Conservation (phyloP, 2,888 invertebrate genomes). For the Tenodera sinensis region DNA sequence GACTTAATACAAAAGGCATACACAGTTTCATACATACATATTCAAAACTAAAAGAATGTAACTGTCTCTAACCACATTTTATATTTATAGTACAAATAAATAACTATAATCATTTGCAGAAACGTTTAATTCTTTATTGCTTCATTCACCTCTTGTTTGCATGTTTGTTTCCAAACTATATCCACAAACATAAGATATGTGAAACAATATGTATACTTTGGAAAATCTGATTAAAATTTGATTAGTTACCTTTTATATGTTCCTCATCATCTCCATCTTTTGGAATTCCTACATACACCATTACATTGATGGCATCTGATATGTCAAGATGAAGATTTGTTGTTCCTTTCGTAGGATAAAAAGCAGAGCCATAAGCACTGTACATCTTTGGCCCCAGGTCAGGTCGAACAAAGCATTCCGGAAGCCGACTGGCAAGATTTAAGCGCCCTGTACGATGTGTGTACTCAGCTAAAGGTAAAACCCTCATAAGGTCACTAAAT, state of each 20-base stretch:
- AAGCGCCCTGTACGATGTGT: constrained; percentile 82
- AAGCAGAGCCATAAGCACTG: constrained; percentile 90
- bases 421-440: constrained; percentile 86
- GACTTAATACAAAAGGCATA: no score
- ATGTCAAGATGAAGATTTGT: constrained; percentile 96
- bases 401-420: constrained; percentile 89
- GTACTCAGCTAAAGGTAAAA: constrained; percentile 85
- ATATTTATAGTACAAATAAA: no score
- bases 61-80: no score
- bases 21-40: no score
- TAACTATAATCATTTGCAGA: no score
- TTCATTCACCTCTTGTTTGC: no score
- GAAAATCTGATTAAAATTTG: no score
- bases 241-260: constrained; percentile 56
- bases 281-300: constrained; percentile 93
- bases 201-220: no score
- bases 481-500: constrained; percentile 85
- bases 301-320: constrained; percentile 95
- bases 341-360: constrained; percentile 78
- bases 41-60: no score
- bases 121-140: no score
- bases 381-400: constrained; percentile 99
- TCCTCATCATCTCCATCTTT: constrained; percentile 72
- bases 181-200: no score
- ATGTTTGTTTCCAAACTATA: no score